Base-by-base conservation (phyloP, 2,113 vertebrate species). In the Mungos mungo region DNA sequence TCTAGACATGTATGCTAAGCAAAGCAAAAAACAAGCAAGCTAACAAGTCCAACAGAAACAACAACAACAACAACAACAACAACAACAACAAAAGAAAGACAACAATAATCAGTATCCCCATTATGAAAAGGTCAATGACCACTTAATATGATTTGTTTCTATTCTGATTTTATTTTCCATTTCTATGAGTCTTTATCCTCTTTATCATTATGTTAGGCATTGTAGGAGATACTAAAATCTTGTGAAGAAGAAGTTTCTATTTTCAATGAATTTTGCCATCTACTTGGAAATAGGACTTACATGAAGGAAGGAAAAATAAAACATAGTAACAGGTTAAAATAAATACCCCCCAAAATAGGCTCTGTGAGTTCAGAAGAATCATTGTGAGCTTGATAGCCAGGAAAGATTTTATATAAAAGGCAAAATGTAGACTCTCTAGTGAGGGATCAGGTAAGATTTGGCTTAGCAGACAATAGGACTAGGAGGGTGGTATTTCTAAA, bases 251-350 rank as follows among this genome's bases (percentile, higher is more conserved):
- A 95, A 87, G 50, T 50, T 71, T 5, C 7, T 23, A 50, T 79
- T 94, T 76, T 87, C 29, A 96, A 33, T 93, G 27, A 69, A 33
- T 76, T 72, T 89, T 33, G 19, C 27, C 71, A 80, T 60, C 16
- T 76, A 86, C 92, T 83, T 47, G 8, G 7, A 92, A 93, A 79
- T 47, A 92, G 54, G 52, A 33, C 1, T 65, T 80, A 57, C 7
- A 41, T 54, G 69, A 82, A 93, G 16, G 23, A 96, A 92, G 72
- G 57, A 81, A 45, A 80, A 76, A 81, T 77, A 87, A 84, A 76
- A 74, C 21, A 72, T 14, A 80, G 12, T 31, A 63, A n/a, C 9
- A 9, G 57, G 6, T 60, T 52, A 47, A 93, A 96, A 76, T 63
- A 69, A 68, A 79, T 41, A n/a, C 10, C 9, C 33, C 8, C 9